Evolutionary conservation across 2,888 invertebrate species (phyloP), one percentile per base, ranked within the genome.

Genomic region (Dasypolia templi): DNA sequence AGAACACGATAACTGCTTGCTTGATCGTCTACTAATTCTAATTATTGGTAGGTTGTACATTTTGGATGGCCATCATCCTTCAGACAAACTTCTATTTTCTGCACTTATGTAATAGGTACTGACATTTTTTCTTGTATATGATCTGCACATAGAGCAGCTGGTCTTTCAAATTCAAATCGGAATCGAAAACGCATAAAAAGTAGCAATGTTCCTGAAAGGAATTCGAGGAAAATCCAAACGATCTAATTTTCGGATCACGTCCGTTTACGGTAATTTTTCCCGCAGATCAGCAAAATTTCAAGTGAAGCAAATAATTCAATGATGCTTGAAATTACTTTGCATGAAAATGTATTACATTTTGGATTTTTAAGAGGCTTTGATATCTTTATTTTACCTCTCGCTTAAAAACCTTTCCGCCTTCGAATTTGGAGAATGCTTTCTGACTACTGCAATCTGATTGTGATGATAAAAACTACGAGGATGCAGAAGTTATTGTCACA

Each of bases 271-370:
- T 74, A 81, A 68, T 75, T 80, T 84, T 79, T 75, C 70, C 35
- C 72, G 66, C 56, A 67, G 70, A 67, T 81, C 65, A 84, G 75
- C 64, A 29, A 71, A 68, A 80, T 71, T 80, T 80, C 75, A 80
- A 75, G 70, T 74, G 81, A 71, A 75, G 70, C 75, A 81, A 81
- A 75, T 71, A 71, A 81, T 70, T 70, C 84, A 73, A 70, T 68
- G 81, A 84, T 56, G 84, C 81, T 74, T 81, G 81, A 81, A 79
- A 81, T 84, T 80, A 65, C 84, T 59, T 81, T 59, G 81, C 69
- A 81, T 74, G 68, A 67, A 72, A 79, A 81, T 75, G 64, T 84
- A 74, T 80, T 80, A 61, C 69, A 63, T 63, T 78, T 81, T 63
- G 59, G 53, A 82, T 71, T 82, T 82, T 79, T 61, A 80, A 79